phyloP scores from a whole-genome alignment of 2,888 invertebrate species.

The Mythimna vitellina region DNA sequence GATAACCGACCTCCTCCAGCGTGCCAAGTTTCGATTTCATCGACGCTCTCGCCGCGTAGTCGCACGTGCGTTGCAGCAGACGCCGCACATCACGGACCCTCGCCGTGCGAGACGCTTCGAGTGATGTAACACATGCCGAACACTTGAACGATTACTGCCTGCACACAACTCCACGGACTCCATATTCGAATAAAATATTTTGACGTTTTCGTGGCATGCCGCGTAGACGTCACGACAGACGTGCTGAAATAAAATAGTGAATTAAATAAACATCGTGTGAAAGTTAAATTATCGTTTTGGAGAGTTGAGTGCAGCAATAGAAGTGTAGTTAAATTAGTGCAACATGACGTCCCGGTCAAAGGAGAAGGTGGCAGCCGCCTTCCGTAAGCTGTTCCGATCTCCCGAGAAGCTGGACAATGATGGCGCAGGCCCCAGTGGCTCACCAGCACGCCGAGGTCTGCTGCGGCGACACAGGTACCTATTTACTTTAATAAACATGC shows the following conservation, averaged over 20 bases:
- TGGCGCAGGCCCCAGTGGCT: constrained; percentile 91
- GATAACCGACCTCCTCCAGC: constrained; percentile 82
- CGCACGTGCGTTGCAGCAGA: constrained; percentile 78
- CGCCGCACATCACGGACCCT: constrained; percentile 68
- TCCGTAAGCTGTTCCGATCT: constrained; percentile 94
- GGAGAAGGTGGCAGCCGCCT: constrained; percentile 95
- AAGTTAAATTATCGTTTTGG: constrained; percentile 67
- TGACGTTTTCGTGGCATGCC: constrained; percentile 79
- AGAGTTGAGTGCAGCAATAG: constrained; percentile 73
- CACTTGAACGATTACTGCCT: constrained; percentile 60
- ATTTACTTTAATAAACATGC: constrained; percentile 1
- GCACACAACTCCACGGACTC: constrained; percentile 50
- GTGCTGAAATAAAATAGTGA: constrained; percentile 56
- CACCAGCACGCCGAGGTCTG: constrained; percentile 90
- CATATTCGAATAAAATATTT: constrained; percentile 72
- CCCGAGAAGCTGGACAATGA: constrained; percentile 93
- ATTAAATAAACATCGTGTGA: constrained; percentile 68
- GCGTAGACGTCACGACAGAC: constrained; percentile 70
- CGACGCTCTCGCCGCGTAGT: constrained; percentile 80
- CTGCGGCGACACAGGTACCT: constrained; percentile 86
- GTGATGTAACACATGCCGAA: constrained; percentile 72
- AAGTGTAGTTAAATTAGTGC: constrained; percentile 75
- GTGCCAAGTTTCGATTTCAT: constrained; percentile 86
- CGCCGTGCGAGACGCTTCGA: constrained; percentile 75
- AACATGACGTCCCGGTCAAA: constrained; percentile 95